These are phyloP conservation scores for Trypoxylon attenuatum DNA, from an alignment of 2,888 invertebrate genomes.

Conservation along the genomic window DNA sequence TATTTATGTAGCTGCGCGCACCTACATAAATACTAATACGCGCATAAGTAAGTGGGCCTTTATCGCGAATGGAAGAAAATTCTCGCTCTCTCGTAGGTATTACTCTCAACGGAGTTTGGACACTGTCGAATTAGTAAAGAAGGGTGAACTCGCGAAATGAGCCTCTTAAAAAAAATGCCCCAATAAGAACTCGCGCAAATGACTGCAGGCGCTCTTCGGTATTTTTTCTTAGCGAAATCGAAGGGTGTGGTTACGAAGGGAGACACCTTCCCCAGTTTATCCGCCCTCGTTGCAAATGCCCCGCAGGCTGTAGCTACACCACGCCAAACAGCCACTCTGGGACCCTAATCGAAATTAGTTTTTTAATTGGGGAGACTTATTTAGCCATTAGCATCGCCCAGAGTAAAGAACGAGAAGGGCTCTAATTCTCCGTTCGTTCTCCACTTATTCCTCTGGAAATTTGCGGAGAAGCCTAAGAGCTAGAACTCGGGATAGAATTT, in stretches of 20 bases:
- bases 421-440: background rate
- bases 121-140: too few relatives aligned
- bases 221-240: background rate
- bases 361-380: slow-evolving; percentile 73
- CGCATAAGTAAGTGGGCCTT: slow-evolving; percentile 52
- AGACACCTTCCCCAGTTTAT: slow-evolving; percentile 9
- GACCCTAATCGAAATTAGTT: slow-evolving; percentile 73
- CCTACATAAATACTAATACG: slow-evolving; percentile 59
- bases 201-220: too few relatives aligned
- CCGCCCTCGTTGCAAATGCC: slow-evolving; percentile 48
- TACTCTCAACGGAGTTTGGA: too few relatives aligned
- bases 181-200: too few relatives aligned
- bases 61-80: slow-evolving; percentile 37
- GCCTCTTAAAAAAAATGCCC: too few relatives aligned
- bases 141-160: too few relatives aligned
- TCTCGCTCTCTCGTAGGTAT: slow-evolving; percentile 20
- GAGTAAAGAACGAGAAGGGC: slow-evolving; percentile 4
- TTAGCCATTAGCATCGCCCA: slow-evolving; percentile 65
- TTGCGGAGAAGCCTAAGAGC: background rate
- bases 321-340: slow-evolving; percentile 64
- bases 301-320: slow-evolving; percentile 57
- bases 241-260: background rate
- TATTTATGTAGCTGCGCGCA: slow-evolving; percentile 34
- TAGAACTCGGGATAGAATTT: too few relatives aligned
- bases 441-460: background rate